These are phyloP conservation scores for Listronotus bonariensis DNA, from an alignment of 1,140 invertebrate species.

Conservation along the genomic window DNA sequence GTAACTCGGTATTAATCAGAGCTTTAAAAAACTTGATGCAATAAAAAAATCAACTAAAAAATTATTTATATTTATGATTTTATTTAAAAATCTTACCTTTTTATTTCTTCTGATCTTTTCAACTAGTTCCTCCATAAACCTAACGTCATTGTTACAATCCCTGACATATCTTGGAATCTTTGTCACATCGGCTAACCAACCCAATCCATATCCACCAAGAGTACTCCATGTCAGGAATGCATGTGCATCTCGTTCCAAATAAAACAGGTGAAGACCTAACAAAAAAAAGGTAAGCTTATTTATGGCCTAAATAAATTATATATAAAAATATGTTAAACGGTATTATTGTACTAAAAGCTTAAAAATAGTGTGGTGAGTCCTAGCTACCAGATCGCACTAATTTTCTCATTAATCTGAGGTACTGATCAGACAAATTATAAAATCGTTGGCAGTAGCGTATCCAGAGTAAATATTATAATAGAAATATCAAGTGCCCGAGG, in stretches of 20 bases:
- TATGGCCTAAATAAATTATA: background rate
- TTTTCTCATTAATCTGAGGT: no score
- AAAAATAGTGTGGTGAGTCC: no score
- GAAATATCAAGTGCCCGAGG: no score
- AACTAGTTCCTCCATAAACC: constrained; percentile 70
- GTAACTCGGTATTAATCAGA: no score
- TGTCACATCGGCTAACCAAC: constrained; percentile 86
- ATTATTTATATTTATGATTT: no score
- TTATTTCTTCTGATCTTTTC: constrained; percentile 64
- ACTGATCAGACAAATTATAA: no score
- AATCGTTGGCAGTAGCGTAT: constrained; percentile 77
- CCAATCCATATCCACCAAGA: constrained; percentile 84
- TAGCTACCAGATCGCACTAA: no score
- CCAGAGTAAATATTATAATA: no score
- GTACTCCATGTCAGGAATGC: constrained; percentile 88
- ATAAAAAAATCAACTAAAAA: no score
- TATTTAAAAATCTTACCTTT: constrained; percentile 63
- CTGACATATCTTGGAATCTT: constrained; percentile 84
- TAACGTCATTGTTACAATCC: constrained; percentile 81
- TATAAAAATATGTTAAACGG: constrained; percentile 77
- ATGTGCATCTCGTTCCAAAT: constrained; percentile 85
- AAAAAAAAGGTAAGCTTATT: no score
- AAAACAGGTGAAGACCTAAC: constrained; percentile 82
- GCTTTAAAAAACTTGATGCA: no score
- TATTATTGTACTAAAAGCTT: no score